Conservation (phyloP, 2,113 vertebrate genomes). For the Actinemys pallida region DNA sequence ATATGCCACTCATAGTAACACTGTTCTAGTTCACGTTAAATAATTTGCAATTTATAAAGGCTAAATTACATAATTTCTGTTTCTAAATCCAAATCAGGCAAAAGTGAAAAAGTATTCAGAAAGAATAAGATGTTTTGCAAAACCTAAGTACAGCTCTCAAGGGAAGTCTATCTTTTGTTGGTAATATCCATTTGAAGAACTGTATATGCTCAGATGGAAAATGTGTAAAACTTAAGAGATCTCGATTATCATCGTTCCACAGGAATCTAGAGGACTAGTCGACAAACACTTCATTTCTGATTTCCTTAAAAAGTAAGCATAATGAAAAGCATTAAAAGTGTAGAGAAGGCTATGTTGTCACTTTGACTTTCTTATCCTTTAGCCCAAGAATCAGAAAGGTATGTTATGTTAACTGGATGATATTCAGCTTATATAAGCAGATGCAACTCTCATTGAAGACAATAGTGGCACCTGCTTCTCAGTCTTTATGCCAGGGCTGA, state of each 20-base stretch:
- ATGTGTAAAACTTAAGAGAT: background rate
- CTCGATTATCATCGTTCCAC: background rate
- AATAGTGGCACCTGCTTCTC: background rate
- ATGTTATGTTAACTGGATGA: background rate
- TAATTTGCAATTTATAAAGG: background rate
- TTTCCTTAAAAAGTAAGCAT: background rate
- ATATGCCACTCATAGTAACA: background rate
- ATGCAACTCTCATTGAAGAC: background rate
- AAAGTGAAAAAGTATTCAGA: background rate
- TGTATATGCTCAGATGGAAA: background rate
- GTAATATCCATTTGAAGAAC: too few species aligned
- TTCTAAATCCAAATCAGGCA: background rate
- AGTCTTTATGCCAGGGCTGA: background rate
- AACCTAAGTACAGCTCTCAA: too few species aligned
- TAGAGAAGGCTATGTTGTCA: background rate
- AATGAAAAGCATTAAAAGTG: background rate
- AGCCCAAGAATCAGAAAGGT: background rate
- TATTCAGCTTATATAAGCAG: background rate
- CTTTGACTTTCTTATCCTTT: background rate
- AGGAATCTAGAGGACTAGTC: background rate
- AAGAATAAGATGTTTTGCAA: too few species aligned
- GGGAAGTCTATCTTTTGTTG: too few species aligned
- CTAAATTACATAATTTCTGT: background rate
- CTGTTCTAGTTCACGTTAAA: background rate
- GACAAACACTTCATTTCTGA: background rate